Base-by-base conservation (phyloP, 2,888 invertebrate genomes). In the Pristionchus fissidentatus region DNA sequence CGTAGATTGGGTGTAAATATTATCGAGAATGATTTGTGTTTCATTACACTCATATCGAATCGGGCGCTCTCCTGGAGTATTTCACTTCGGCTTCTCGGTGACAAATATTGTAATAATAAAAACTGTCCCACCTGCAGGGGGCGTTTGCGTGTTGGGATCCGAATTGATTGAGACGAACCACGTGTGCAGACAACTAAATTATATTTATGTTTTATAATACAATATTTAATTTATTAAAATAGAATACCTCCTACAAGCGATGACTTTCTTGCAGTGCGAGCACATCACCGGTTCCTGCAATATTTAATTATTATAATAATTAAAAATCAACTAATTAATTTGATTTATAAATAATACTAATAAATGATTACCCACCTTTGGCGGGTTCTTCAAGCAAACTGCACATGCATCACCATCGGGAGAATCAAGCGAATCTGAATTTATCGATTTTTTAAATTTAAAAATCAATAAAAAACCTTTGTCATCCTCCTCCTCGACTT, bases 151-250 rank as follows among this genome's bases (percentile, higher is more conserved):
- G 5, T 4, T 49, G 22, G 75, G 75, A 19, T 77, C 75, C 10
- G 15, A 46, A 41, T 77, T 77, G 49, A 77, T 77, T 32, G 75
- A 49, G 32, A 77, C 75, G 49, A 77, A 77, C 75, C 75, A 77
- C 22, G 75, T 77, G 19, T 77, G 75, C 3, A 77, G 49, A 41
- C 75, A 77, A 41, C 75, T 77, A 15, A 49, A 77, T 38, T 1
- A 46, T 29, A 29, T n/a, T 29, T 19, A 43, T 43, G 43, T 29
- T 46, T 46, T 22, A 43, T 46, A 7, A 3, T 19, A 7, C 2
- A 38, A 3, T 22, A 66, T 22, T 38, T 26, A 19, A 62, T 62
- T 62, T 70, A n/a, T n/a, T 38, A 70, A 8, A 70, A 70, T 29
- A 46, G 0, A n/a, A n/a, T 8, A 77, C 75, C 75, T 49, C 29